Conservation (phyloP, 2,888 invertebrate species). For the Xestobium rufovillosum region DNA sequence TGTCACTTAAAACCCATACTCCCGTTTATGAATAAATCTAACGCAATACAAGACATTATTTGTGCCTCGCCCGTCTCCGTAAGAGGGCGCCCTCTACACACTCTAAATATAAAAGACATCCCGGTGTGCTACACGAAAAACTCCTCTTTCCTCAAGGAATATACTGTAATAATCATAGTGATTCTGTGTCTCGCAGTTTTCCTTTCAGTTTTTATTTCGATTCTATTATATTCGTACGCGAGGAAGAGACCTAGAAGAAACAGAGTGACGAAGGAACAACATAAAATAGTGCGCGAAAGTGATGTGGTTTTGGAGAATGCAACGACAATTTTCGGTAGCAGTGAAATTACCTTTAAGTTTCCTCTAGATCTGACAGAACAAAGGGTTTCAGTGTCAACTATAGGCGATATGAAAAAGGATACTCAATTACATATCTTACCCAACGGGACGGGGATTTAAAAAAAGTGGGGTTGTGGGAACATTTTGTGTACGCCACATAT, state of each 20-base stretch:
- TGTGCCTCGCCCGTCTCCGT: constrained; percentile 54
- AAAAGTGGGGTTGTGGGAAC: no score
- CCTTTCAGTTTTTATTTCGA: constrained; percentile 42
- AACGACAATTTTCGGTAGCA: constrained; percentile 41
- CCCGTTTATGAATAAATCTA: constrained; percentile 49
- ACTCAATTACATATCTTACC: constrained; percentile 33
- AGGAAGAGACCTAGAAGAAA: constrained; percentile 62
- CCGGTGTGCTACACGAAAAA: constrained; percentile 45
- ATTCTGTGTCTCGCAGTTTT: constrained; percentile 44
- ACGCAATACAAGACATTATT: constrained; percentile 47
- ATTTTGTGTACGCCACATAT: no score
- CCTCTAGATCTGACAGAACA: constrained; percentile 44
- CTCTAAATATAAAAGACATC: constrained; percentile 39
- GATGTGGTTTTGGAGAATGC: constrained; percentile 36
- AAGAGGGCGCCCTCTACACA: constrained; percentile 43
- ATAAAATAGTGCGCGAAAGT: constrained; percentile 30
- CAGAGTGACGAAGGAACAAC: constrained; percentile 43
- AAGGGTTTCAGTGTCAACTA: constrained; percentile 41
- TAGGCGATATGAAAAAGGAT: constrained; percentile 42
- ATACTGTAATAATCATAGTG: constrained; percentile 47
- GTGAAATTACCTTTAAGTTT: constrained; percentile 53
- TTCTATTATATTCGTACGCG: constrained; percentile 56
- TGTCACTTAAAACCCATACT: constrained; percentile 55
- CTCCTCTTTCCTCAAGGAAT: constrained; percentile 40
- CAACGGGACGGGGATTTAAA: constrained; percentile 32